phyloP scores from a whole-genome alignment of 2,888 invertebrate species.

The Melieria omissa region DNA sequence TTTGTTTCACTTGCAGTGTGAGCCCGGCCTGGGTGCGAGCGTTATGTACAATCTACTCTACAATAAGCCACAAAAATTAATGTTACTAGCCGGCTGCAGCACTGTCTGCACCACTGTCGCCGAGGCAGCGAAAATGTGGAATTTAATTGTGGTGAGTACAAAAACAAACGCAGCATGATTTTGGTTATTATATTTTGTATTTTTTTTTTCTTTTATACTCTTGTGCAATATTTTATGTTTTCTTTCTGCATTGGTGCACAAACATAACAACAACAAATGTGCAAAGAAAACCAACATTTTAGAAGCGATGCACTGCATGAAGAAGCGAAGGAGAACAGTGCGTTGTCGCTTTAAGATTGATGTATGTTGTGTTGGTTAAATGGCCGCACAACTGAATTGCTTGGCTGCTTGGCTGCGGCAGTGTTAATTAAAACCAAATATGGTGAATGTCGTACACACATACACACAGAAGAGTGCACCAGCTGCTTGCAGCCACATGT shows the following conservation, averaged over 20 bases:
- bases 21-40: constrained; percentile 96
- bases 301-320: no score
- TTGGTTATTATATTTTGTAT: neutral
- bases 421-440: constrained; percentile 32
- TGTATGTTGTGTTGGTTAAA: neutral
- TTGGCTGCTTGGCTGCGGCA: neutral
- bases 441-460: constrained; percentile 9
- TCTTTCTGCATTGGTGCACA: no score
- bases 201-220: neutral
- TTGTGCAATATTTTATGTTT: neutral
- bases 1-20: constrained; percentile 78
- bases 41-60: constrained; percentile 99
- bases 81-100: constrained; percentile 95
- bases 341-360: constrained; percentile 12
- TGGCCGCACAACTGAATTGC: neutral
- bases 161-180: constrained; percentile 14
- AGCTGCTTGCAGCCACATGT: neutral
- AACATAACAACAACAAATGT: no score
- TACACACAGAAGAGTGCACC: constrained; percentile 1
- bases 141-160: constrained; percentile 93
- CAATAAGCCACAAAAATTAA: constrained; percentile 92
- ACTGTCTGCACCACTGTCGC: constrained; percentile 99
- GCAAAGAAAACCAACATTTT: no score
- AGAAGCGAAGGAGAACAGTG: no score
- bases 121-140: constrained; percentile 99